Conservation (phyloP, 1,140 invertebrate genomes). For the Micrasema minimum region DNA sequence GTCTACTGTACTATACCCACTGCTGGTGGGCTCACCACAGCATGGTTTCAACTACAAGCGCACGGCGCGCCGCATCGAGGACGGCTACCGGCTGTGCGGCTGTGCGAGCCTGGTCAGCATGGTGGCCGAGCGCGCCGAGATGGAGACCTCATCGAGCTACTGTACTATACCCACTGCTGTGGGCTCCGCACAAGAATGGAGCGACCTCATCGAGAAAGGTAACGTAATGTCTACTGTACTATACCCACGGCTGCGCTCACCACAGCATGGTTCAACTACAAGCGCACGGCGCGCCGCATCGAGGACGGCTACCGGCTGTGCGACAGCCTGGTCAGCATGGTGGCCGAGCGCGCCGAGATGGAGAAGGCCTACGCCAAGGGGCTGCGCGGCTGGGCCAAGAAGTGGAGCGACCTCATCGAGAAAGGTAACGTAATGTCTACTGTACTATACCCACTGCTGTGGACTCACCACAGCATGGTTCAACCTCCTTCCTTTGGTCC, state of each 20-base stretch:
- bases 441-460: too few relatives aligned
- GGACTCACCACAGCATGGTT: too few relatives aligned
- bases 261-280: too few relatives aligned
- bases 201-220: conserved; percentile 96
- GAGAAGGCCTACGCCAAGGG: conserved; percentile 96
- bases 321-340: conserved; percentile 72
- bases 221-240: conserved; percentile 50
- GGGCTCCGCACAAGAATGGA: too few relatives aligned
- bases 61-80: conserved; percentile 94
- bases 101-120: conserved; percentile 90
- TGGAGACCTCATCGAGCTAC: conserved; percentile 90
- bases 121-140: conserved; percentile 92
- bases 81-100: conserved; percentile 92
- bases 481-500: too few relatives aligned
- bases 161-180: too few relatives aligned
- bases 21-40: too few relatives aligned
- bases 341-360: conserved; percentile 94
- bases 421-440: conserved; percentile 75
- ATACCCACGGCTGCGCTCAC: too few relatives aligned
- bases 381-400: conserved; percentile 73
- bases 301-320: conserved; percentile 76
- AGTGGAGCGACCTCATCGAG: conserved; percentile 79
- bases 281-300: conserved; percentile 93
- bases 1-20: neutral
- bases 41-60: conserved; percentile 97